These are phyloP conservation scores for Trogon surrucura DNA, from an alignment of 2,113 vertebrate species.

Conservation along the genomic window DNA sequence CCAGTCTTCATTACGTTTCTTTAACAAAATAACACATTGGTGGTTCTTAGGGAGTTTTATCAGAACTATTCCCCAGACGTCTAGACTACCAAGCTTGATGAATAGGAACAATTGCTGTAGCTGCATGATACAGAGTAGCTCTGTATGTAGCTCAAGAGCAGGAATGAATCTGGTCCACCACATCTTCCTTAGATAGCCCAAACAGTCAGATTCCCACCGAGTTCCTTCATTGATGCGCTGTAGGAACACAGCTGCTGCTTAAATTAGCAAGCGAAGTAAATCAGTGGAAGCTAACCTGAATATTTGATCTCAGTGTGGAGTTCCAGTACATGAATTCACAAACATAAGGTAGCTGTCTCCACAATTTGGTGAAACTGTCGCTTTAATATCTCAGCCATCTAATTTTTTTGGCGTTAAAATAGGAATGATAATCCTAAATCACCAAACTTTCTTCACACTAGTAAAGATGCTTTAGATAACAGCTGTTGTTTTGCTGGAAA, in stretches of 20 bases:
- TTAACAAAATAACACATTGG: not conserved
- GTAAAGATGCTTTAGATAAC: not conserved
- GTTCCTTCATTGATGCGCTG: not conserved
- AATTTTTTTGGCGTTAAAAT: not conserved
- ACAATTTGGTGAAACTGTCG: not conserved
- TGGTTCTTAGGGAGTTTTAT: not conserved
- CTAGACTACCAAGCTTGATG: not conserved
- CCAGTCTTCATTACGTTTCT: not conserved
- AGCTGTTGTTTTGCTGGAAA: not conserved
- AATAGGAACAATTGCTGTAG: not conserved
- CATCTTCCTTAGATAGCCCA: not conserved
- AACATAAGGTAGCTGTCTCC: not conserved
- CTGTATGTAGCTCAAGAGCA: not conserved
- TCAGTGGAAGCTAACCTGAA: not conserved
- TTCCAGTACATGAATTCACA: not conserved
- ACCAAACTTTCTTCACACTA: not conserved
- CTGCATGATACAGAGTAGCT: not conserved
- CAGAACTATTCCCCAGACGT: not conserved
- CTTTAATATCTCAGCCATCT: not conserved
- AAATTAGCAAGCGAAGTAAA: conserved; percentile 1
- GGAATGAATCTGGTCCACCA: not conserved
- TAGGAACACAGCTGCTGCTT: not conserved
- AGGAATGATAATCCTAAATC: not conserved
- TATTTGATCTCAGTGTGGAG: not conserved
- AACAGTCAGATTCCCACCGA: not conserved